Conservation (phyloP, 2,113 vertebrate species). For the Dicerorhinus sumatrensis region DNA sequence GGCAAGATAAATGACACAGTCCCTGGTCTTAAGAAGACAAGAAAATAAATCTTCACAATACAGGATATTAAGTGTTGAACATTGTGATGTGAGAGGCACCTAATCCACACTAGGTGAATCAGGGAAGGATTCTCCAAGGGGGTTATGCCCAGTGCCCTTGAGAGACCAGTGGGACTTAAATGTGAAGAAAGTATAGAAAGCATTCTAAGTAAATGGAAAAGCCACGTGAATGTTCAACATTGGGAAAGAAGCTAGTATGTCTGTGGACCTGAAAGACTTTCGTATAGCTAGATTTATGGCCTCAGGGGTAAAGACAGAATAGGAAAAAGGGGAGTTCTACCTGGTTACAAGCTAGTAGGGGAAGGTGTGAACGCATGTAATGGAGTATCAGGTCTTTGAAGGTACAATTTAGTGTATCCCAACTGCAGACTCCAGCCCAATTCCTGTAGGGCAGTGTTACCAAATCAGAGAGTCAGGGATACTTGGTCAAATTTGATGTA, state of each 20-base stretch:
- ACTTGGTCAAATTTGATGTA: background rate
- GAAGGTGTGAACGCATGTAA: background rate
- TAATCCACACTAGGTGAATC: background rate
- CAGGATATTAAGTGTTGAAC: slow-evolving; percentile 10
- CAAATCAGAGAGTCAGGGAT: background rate
- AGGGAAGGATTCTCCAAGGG: background rate
- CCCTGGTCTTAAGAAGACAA: slow-evolving; percentile 65
- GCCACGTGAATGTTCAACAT: background rate
- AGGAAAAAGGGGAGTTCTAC: background rate
- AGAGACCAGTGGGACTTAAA: slow-evolving; percentile 1
- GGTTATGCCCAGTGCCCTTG: background rate
- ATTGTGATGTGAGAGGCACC: background rate
- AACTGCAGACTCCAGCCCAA: background rate
- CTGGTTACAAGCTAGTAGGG: background rate
- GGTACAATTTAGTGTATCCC: background rate
- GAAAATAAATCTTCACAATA: slow-evolving; percentile 69
- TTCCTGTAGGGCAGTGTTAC: background rate
- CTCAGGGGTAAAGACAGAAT: background rate
- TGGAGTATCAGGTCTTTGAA: background rate
- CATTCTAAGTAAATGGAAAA: slow-evolving; percentile 23
- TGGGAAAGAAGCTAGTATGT: background rate
- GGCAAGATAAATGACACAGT: slow-evolving; percentile 62
- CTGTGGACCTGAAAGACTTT: background rate
- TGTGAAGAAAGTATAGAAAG: background rate
- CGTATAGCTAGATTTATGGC: background rate